Percentiles rank a stretch among this genome's conserved stretches.
Conservation (phyloP, 2,797 vertebrate species). For the Cirrhinus molitorella region DNA sequence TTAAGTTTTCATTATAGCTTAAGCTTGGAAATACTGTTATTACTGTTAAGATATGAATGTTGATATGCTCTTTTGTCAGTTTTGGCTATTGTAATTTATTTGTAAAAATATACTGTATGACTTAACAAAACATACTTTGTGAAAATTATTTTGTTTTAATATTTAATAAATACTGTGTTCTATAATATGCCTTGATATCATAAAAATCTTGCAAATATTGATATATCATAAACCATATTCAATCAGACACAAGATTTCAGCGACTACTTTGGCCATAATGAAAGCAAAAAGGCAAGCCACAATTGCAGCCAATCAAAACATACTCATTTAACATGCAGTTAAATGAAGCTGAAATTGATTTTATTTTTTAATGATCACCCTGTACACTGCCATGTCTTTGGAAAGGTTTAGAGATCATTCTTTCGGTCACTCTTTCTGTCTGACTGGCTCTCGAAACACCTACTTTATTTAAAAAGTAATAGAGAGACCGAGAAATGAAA, state of each 20-base stretch:
- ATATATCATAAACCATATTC: neutral
- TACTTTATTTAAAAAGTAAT: neutral
- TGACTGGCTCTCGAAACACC: neutral
- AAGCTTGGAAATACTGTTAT: conserved; percentile 56
- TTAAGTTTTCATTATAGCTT: conserved; percentile 33
- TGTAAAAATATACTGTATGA: conserved; percentile 66
- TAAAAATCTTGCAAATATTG: conserved; percentile 46
- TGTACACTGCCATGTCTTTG: neutral
- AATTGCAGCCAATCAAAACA: neutral
- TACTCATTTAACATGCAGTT: neutral
- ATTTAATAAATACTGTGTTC: conserved; percentile 61
- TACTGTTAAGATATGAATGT: conserved; percentile 19
- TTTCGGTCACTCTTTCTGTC: neutral
- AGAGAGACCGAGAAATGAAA: neutral
- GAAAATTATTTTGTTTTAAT: conserved; percentile 52
- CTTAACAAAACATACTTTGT: conserved; percentile 62
- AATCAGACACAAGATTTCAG: neutral
- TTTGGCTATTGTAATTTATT: conserved; percentile 75
- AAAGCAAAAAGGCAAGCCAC: neutral
- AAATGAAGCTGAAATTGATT: neutral
- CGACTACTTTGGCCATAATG: neutral
- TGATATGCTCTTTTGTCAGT: conserved; percentile 61
- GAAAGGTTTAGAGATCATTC: neutral
- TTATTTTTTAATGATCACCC: neutral
- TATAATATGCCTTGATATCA: neutral